These are phyloP conservation scores for Coluber constrictor DNA, from an alignment of 2,797 vertebrate species.

Conservation along the genomic window DNA sequence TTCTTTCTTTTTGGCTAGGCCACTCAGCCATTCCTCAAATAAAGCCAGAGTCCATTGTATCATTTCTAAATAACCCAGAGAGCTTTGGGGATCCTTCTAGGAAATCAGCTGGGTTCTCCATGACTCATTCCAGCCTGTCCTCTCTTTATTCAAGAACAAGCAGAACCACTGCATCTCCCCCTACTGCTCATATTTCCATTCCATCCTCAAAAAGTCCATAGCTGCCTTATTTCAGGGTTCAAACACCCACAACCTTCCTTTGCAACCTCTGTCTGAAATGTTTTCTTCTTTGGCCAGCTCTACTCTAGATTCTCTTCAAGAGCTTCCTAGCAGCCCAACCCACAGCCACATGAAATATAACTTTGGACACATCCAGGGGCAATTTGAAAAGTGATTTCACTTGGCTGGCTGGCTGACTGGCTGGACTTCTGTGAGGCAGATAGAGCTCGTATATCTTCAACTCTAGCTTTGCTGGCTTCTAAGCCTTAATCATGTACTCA, in stretches of 20 bases:
- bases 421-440: neutral
- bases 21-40: neutral
- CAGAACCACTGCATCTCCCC: neutral
- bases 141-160: neutral
- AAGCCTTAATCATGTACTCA: neutral
- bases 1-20: neutral
- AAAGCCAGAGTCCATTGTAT: neutral
- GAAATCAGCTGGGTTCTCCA: neutral
- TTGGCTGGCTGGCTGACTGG: neutral
- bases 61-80: neutral
- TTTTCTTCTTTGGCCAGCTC: neutral
- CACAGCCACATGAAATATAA: neutral
- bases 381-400: neutral
- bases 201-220: neutral
- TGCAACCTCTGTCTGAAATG: constrained; percentile 1
- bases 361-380: neutral
- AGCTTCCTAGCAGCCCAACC: accelerated
- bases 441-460: neutral
- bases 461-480: neutral
- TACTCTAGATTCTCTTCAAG: neutral
- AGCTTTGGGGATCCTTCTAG: accelerated
- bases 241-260: neutral
- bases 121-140: neutral
- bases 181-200: accelerated
- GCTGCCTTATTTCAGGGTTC: neutral